phyloP scores from a whole-genome alignment of 2,888 invertebrate genomes.

The Polyommatus icarus region DNA sequence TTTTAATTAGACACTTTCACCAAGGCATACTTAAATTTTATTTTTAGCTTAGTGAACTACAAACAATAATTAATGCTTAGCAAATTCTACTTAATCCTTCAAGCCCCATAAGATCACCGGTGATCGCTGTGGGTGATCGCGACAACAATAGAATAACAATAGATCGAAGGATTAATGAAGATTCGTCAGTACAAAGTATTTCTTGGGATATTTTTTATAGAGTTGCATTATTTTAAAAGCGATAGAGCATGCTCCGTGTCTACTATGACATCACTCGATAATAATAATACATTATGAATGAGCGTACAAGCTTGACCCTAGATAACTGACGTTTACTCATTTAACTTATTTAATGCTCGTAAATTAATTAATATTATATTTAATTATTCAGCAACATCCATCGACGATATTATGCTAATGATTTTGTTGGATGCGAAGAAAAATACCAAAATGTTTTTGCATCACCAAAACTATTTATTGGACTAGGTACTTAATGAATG shows the following conservation, averaged over 20 bases:
- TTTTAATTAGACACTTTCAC: no score
- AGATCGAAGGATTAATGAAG: no score
- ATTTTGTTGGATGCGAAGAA: background rate
- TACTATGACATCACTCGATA: constrained; percentile 26
- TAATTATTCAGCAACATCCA: constrained; percentile 1
- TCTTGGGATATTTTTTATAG: background rate
- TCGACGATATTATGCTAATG: background rate
- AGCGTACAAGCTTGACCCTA: constrained; percentile 21
- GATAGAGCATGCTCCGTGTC: background rate
- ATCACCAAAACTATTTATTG: background rate
- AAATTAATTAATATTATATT: constrained; percentile 20
- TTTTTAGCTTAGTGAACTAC: no score
- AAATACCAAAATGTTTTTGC: background rate
- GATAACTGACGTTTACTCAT: constrained; percentile 23
- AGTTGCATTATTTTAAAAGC: constrained; percentile 3
- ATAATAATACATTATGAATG: constrained; percentile 23
- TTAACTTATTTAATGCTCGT: background rate
- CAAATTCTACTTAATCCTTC: no score
- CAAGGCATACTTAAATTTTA: no score
- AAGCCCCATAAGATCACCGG: no score
- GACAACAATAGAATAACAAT: no score
- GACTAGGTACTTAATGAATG: background rate
- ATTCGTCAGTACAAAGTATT: background rate
- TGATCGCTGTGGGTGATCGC: no score
- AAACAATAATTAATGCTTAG: no score